Evolutionary conservation across 2,113 vertebrate species (phyloP).

Genomic region (Callipepla californica): DNA sequence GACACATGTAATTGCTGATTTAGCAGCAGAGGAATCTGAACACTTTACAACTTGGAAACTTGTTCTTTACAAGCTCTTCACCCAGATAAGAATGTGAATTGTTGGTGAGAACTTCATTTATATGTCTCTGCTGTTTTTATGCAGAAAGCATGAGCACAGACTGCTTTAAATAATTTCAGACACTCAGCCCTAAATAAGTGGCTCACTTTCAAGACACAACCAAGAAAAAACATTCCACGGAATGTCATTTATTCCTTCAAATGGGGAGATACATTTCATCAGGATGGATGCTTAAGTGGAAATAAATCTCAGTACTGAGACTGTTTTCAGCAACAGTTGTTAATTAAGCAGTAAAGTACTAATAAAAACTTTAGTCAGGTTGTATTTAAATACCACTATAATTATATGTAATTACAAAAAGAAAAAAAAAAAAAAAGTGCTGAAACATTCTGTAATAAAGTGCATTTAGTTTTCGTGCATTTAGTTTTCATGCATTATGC

Average conservation of each 20-base stretch:
- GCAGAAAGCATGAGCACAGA: neutral
- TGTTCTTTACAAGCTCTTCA: neutral
- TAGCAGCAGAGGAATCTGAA: neutral
- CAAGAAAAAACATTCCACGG: constrained; percentile 9
- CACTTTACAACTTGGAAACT: neutral
- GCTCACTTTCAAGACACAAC: neutral
- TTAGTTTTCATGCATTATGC: neutral
- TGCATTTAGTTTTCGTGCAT: neutral
- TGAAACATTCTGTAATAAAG: neutral
- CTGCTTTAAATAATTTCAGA: constrained; percentile 33
- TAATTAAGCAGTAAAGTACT: constrained; percentile 53
- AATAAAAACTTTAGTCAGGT: constrained; percentile 40
- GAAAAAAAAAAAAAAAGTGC: neutral
- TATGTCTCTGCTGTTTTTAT: neutral
- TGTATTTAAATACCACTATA: constrained; percentile 21
- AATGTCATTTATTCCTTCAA: constrained; percentile 1
- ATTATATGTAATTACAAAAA: constrained; percentile 23
- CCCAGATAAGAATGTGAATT: neutral
- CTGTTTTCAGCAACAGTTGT: constrained; percentile 18
- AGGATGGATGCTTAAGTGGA: constrained; percentile 5
- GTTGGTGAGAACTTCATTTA: neutral
- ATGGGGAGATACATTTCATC: neutral
- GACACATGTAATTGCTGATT: neutral
- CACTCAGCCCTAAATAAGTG: constrained; percentile 50
- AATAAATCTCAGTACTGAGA: neutral